Conservation (phyloP, 2,113 vertebrate species). For the Salvelinus sp. region DNA sequence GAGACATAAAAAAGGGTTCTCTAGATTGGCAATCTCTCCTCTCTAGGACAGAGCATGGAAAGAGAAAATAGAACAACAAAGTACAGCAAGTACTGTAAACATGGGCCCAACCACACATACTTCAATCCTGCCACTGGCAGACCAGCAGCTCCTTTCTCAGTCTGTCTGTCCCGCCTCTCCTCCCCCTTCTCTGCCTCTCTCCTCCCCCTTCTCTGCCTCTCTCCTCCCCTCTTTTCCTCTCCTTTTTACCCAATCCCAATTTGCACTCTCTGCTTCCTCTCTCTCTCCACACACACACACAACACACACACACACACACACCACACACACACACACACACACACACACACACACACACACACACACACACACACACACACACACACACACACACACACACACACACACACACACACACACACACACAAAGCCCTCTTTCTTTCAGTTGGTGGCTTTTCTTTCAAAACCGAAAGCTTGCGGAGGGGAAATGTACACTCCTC, state of each 20-base stretch:
- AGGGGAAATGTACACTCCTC: conserved; percentile 53
- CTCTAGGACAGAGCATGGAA: too few species aligned
- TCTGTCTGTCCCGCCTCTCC: background rate
- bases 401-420: conserved; percentile 43
- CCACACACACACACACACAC: conserved; percentile 18
- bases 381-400: background rate
- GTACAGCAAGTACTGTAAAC: too few species aligned
- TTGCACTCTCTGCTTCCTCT: conserved; percentile 3
- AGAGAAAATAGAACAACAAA: too few species aligned
- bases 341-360: too few species aligned
- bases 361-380: too few species aligned
- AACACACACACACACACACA: conserved; percentile 46
- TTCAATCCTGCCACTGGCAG: background rate
- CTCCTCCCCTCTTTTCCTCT: background rate
- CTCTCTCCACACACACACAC: conserved; percentile 53
- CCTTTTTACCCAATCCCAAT: background rate
- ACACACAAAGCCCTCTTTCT: conserved; percentile 73
- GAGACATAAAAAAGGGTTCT: too few species aligned
- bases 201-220: background rate
- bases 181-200: background rate
- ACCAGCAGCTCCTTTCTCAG: background rate
- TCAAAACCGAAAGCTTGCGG: conserved; percentile 61
- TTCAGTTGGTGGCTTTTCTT: conserved; percentile 67
- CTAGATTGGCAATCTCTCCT: too few species aligned
- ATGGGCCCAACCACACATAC: too few species aligned